These are phyloP conservation scores for Bufo bufo DNA, from an alignment of 2,113 vertebrate species.

Conservation along the genomic window DNA sequence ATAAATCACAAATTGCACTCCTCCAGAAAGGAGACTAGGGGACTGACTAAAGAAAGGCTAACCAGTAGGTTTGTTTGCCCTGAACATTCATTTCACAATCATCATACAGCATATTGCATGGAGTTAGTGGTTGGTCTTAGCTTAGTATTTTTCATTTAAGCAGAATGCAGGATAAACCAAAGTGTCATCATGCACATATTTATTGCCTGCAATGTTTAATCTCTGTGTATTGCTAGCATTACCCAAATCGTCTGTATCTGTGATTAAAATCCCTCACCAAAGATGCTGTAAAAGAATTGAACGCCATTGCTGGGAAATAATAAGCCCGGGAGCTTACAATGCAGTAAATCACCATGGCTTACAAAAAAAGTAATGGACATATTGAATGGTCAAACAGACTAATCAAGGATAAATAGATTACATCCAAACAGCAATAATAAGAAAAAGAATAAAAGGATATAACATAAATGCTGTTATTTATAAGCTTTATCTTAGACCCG, in stretches of 20 bases:
- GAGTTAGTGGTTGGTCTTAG: neutral
- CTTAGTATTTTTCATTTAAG: neutral
- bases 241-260: neutral
- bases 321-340: conserved; percentile 25
- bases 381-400: conserved; percentile 40
- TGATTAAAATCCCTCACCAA: conserved; percentile 17
- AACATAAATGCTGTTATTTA: conserved; percentile 64
- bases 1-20: neutral
- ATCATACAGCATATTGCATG: too few relatives aligned
- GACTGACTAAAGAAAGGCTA: neutral
- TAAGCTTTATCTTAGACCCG: conserved; percentile 64
- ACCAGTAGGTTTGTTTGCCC: too few relatives aligned
- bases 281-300: neutral
- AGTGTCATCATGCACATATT: conserved; percentile 9
- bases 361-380: conserved; percentile 17
- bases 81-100: too few relatives aligned
- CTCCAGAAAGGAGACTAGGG: neutral
- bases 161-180: neutral
- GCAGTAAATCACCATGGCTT: conserved; percentile 45
- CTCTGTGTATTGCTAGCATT: neutral
- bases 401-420: conserved; percentile 51
- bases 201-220: conserved; percentile 20
- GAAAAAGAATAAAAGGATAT: conserved; percentile 56
- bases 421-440: conserved; percentile 50
- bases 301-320: conserved; percentile 27